Evolutionary conservation across 2,888 invertebrate species (phyloP), one percentile per base, ranked within the genome.

Genomic region (Urechis unicinctus): DNA sequence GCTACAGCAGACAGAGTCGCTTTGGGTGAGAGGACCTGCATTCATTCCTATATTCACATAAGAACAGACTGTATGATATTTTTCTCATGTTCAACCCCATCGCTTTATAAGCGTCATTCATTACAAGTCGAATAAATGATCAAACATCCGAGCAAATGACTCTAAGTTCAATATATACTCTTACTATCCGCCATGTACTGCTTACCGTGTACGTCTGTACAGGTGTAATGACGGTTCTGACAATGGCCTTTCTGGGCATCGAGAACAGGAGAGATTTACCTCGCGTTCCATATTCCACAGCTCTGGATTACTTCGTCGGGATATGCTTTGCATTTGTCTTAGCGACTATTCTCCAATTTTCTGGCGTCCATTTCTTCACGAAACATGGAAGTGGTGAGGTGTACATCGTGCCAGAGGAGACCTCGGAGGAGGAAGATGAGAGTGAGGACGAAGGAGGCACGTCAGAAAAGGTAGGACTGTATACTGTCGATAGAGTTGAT

Each of bases 351-450:
- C 80, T 95, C 24, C 92, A 95, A 77, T 95, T 94, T 70, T 93
- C 94, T n/a, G 90, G 91, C 0, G 95, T 95, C 1, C 95, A 95
- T 79, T 94, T 92, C 77, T 92, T 92, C 73, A 94, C 94, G n/a
- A 89, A 57, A n/a, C 53, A 49, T 24, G 88, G 88, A 26, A 88
- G 86, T 3, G 88, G 88, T 0, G 88, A 88, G 57, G 22, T 28
- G 9, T 28, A 43, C 9, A 50, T 21, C 3, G 22, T 6, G 6
- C 22, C 29, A 5, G 21, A 13, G 25, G 48, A 54, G 30, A 47
- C 42, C 25, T 25, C 13, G 5, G 24, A 26, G 13, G 41, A 46
- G 9, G 51, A 43, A 22, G 58, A 48, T 9, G 31, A 46, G 17
- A 31, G 24, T 26, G 57, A 26, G 26, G 28, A 49, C 21, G 50